Conservation (phyloP, 64 coral and sea anemone species). For the Pachyseris speciosa region DNA sequence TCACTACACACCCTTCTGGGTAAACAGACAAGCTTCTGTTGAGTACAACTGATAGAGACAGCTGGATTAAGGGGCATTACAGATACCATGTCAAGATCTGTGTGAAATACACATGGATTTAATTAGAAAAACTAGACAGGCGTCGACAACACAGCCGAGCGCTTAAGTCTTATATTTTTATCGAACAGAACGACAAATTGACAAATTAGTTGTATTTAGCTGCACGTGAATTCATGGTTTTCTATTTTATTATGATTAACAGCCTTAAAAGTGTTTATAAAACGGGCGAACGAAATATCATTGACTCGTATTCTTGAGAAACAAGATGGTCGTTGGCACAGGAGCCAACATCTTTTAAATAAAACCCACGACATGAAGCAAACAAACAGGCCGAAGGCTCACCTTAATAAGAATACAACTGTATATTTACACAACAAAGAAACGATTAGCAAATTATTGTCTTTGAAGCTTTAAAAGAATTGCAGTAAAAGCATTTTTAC, state of each 20-base stretch:
- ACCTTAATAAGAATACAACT: neutral
- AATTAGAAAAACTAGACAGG: neutral
- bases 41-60: neutral
- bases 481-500: neutral
- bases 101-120: neutral
- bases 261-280: neutral
- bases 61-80: neutral
- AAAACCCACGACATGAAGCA: neutral
- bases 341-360: neutral
- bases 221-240: too few relatives aligned
- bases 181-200: too few relatives aligned
- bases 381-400: neutral
- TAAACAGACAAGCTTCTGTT: neutral
- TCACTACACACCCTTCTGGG: constrained; percentile 6
- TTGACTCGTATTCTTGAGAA: neutral
- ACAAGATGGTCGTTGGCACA: neutral
- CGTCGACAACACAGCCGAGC: too few relatives aligned
- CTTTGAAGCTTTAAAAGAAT: neutral
- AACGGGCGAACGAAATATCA: neutral
- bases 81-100: constrained; percentile 15
- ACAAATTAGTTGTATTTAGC: too few relatives aligned
- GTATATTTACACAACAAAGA: neutral
- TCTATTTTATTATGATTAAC: too few relatives aligned
- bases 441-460: neutral
- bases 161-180: too few relatives aligned